Base-by-base conservation (phyloP, 2,113 vertebrate species). In the Rhinopithecus roxellana region DNA sequence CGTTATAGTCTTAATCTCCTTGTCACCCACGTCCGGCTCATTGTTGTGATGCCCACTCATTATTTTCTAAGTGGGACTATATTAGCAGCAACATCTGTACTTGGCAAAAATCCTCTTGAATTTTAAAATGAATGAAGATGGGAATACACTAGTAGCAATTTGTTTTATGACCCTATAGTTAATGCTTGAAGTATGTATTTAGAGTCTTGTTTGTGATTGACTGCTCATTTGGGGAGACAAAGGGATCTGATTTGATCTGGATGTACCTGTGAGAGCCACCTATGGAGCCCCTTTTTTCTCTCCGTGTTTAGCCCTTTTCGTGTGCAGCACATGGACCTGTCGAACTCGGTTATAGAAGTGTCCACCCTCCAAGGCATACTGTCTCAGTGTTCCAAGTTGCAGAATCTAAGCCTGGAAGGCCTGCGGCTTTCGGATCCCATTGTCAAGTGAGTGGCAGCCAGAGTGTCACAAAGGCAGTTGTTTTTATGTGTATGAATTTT, bases 341-440 rank as follows among this genome's bases (percentile, higher is more conserved):
- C 99, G 0, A 99, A 99, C 97, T 99, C 99, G 18, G 99, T 99
- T 20, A 97, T 99, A 32, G 98, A 98, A 10, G 97, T 97, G 6
- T 88, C 97, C 0, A 97, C 99, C 57, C 98, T 99, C 35, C 97
- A 99, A 7, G 98, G 97, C 96, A 98, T 99, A 93, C 78, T 99
- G 48, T 94, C 97, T n/a, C 98, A 95, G 13, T 99, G 99, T 98
- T 93, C 97, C 43, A 98, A 91, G 61, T 97, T 99, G 32, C 98
- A 99, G 98, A 98, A 98, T 81, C 98, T 99, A 75, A 99, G 99
- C 90, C 96, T 99, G 96, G 99, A 99, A 97, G 99, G 99, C 2
- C 98, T 99, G 6, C 96, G 96, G 91, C 99, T 99, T 70, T 99
- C 99, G 0, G 99, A 99, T 32, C 5, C 81, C 69, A 98, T 99